phyloP scores from a whole-genome alignment of 2,113 vertebrate genomes.

The Eonycteris spelaea region DNA sequence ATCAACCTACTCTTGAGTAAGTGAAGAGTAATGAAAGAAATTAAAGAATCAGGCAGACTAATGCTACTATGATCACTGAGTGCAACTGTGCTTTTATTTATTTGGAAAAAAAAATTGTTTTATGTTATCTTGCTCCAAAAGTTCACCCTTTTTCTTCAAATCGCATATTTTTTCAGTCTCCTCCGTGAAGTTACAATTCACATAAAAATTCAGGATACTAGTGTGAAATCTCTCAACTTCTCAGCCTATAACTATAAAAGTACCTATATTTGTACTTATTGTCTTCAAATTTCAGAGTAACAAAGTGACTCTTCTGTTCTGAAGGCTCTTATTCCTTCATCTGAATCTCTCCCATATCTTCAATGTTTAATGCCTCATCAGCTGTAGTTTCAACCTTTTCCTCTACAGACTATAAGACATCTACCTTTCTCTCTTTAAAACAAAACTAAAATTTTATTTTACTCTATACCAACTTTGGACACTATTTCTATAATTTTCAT shows the following conservation, averaged over 20 bases:
- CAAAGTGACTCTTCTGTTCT: background rate
- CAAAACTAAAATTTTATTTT: background rate
- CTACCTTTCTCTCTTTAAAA: background rate
- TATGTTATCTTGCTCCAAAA: background rate
- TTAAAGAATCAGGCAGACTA: background rate
- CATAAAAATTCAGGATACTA: background rate
- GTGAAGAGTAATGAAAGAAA: background rate
- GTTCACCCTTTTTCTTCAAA: background rate
- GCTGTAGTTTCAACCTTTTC: background rate
- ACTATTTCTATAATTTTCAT: background rate
- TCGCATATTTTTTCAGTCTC: background rate
- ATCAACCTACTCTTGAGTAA: background rate
- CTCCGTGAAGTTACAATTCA: background rate
- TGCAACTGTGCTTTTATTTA: background rate
- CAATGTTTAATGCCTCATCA: background rate
- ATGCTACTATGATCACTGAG: background rate
- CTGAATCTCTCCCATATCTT: background rate
- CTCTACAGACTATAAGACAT: background rate
- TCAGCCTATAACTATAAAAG: background rate
- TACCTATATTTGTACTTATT: background rate
- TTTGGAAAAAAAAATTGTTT: background rate
- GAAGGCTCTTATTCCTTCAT: background rate
- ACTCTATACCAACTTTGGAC: background rate
- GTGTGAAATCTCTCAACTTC: background rate
- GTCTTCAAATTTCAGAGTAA: background rate